Percentiles rank a stretch among this genome's conserved stretches.
phyloP scores from a whole-genome alignment of 2,888 invertebrate genomes.

The Machimus atricapillus region DNA sequence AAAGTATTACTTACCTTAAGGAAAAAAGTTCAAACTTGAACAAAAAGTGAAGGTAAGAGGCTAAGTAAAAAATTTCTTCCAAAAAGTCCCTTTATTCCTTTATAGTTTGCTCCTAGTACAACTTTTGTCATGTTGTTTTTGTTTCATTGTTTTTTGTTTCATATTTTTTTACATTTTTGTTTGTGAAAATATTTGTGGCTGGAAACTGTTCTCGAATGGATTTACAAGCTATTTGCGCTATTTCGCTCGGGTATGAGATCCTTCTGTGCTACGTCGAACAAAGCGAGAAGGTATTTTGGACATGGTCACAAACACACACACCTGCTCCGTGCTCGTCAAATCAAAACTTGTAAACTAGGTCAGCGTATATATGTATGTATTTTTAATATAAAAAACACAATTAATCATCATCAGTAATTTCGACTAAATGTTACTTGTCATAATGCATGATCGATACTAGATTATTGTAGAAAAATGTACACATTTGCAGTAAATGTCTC shows the following conservation, averaged over 20 bases:
- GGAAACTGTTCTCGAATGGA: background rate
- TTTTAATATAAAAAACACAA: slow-evolving; percentile 32
- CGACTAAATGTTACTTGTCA: slow-evolving; percentile 32
- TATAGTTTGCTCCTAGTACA: background rate
- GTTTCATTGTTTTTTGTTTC: background rate
- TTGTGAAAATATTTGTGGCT: background rate
- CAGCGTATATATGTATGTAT: slow-evolving; percentile 26
- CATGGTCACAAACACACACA: background rate
- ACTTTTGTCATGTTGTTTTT: background rate
- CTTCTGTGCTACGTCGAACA: background rate
- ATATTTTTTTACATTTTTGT: background rate
- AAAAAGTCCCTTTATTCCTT: background rate
- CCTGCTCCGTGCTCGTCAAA: background rate
- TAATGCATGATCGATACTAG: slow-evolving; percentile 31
- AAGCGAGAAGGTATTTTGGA: background rate
- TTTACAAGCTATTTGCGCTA: background rate
- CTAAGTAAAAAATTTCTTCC: background rate
- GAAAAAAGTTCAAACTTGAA: background rate
- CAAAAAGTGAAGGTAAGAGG: background rate
- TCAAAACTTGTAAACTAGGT: slow-evolving; percentile 23
- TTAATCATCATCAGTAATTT: slow-evolving; percentile 21
- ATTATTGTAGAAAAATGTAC: slow-evolving; percentile 30
- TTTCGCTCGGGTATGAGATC: background rate
- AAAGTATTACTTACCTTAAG: background rate
- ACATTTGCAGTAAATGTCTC: slow-evolving; percentile 1